Base-by-base conservation (phyloP, 2,797 vertebrate genomes). In the Leucoraja ocellata region DNA sequence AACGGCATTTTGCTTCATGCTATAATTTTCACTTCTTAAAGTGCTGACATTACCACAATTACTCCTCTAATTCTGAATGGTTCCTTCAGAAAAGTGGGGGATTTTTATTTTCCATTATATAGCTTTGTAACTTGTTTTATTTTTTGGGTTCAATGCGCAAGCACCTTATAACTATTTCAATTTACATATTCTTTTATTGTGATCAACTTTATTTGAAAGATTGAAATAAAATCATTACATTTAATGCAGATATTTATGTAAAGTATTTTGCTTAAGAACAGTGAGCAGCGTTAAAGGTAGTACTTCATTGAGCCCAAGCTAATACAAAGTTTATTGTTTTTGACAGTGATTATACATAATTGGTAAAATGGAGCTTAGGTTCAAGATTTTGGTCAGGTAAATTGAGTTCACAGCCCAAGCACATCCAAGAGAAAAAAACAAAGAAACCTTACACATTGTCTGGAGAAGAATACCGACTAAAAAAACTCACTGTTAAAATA, bases 41-140 rank as follows among this genome's bases (percentile, higher is more conserved):
- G 84, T 65, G 61, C 84, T 88, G 61, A 88, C 84, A 88, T 88
- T 32, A 36, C n/a, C 2, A 32, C 61, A 88, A 88, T 88, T 88
- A 88, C 84, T 36, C 32, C n/a, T 68, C 61, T 32, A 68, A 88
- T 65, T 36, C 84, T 68, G 84, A 88, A 88, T 68, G 84, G 36
- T 88, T 18, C 36, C n/a, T 68, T 36, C n/a, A 88, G 13, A 65
- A 88, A 32, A 73, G 71, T 4, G 61, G 7, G n/a, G 65, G n/a
- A 13, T 78, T 10, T 36, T 78, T 78, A 76, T 28, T 68, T 68
- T 18, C 65, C 25, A 77, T 77, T 77, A 77, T n/a, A 73, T 18
- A 23, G 71, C 81, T 23, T 25, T 80, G 77, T 79, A 80, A 80
- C 13, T 61, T 28, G 46, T 81, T 58, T 28, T 63, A 63, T 32